These are phyloP conservation scores for Rotaria magnacalcarata DNA, from an alignment of 2,888 invertebrate genomes.

Conservation along the genomic window DNA sequence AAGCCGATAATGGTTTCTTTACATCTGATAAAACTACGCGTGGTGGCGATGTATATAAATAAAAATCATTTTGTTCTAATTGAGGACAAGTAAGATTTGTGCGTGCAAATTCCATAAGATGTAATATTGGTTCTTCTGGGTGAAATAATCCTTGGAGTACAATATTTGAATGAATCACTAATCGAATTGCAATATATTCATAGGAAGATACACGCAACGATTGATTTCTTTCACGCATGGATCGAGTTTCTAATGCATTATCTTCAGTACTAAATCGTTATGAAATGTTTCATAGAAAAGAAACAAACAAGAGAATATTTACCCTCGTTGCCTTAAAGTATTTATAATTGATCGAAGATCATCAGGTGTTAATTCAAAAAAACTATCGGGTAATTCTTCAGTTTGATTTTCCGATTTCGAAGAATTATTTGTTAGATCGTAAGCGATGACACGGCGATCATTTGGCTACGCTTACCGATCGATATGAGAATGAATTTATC, in stretches of 20 bases:
- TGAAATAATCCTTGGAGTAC: slow-evolving; percentile 80
- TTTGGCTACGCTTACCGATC: slow-evolving; percentile 55
- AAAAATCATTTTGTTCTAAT: slow-evolving; percentile 66
- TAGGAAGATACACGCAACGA: slow-evolving; percentile 68
- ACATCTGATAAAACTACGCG: slow-evolving; percentile 66
- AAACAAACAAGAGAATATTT: slow-evolving; percentile 49
- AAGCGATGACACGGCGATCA: slow-evolving; percentile 55
- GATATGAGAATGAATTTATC: slow-evolving; percentile 59
- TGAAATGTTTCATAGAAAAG: too few species aligned
- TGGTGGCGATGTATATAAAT: slow-evolving; percentile 77
- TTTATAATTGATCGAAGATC: slow-evolving; percentile 76
- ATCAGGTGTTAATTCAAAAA: slow-evolving; percentile 77
- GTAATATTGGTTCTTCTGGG: slow-evolving; percentile 69
- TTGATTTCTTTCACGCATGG: slow-evolving; percentile 63
- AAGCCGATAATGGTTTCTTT: slow-evolving; percentile 52
- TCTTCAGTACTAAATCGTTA: slow-evolving; percentile 65
- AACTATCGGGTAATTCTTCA: slow-evolving; percentile 68
- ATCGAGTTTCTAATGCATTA: slow-evolving; percentile 70
- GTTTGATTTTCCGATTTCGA: slow-evolving; percentile 74
- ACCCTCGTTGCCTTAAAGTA: slow-evolving; percentile 59
- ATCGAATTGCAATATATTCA: slow-evolving; percentile 72
- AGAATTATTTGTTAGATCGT: slow-evolving; percentile 73
- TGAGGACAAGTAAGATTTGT: slow-evolving; percentile 64
- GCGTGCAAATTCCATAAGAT: slow-evolving; percentile 71
- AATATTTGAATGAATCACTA: slow-evolving; percentile 79